Evolutionary conservation across 2,797 vertebrate species (phyloP).

Genomic region (Rhynchotus rufescens): DNA sequence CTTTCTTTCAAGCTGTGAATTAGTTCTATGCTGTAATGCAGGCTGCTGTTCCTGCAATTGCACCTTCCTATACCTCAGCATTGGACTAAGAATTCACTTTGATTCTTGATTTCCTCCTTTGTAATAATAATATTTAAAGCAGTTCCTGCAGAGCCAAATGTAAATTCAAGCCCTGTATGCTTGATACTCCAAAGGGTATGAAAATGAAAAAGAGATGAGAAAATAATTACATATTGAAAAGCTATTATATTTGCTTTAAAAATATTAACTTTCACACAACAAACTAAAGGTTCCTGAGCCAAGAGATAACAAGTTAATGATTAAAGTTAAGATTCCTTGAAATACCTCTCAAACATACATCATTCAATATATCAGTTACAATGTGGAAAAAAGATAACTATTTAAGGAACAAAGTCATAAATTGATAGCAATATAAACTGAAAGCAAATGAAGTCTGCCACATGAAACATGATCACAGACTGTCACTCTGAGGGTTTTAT

Average conservation of each 20-base stretch:
- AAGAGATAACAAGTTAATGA: constrained; percentile 65
- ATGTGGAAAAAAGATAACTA: constrained; percentile 54
- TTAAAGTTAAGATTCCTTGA: constrained; percentile 67
- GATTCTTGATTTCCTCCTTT: constrained; percentile 79
- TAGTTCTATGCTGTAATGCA: constrained; percentile 77
- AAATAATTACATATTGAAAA: constrained; percentile 76
- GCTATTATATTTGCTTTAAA: constrained; percentile 66
- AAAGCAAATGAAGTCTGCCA: constrained; percentile 70
- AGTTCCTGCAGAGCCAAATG: constrained; percentile 70
- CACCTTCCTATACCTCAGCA: constrained; percentile 74
- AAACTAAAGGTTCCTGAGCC: constrained; percentile 53
- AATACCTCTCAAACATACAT: constrained; percentile 62
- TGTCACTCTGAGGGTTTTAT: constrained; percentile 67
- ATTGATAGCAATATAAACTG: constrained; percentile 69
- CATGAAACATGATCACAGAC: constrained; percentile 72
- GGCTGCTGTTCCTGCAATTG: constrained; percentile 81
- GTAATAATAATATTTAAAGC: constrained; percentile 77
- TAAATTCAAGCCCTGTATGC: constrained; percentile 63
- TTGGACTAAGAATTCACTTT: constrained; percentile 80
- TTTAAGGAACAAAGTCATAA: constrained; percentile 74
- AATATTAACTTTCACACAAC: constrained; percentile 51
- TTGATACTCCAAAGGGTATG: constrained; percentile 66
- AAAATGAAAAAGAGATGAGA: constrained; percentile 72
- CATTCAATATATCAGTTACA: constrained; percentile 67
- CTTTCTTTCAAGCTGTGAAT: constrained; percentile 85